Evolutionary conservation across 2,113 vertebrate species (phyloP), one percentile per base, ranked within the genome.

Genomic region (Brachypteracias leptosomus): DNA sequence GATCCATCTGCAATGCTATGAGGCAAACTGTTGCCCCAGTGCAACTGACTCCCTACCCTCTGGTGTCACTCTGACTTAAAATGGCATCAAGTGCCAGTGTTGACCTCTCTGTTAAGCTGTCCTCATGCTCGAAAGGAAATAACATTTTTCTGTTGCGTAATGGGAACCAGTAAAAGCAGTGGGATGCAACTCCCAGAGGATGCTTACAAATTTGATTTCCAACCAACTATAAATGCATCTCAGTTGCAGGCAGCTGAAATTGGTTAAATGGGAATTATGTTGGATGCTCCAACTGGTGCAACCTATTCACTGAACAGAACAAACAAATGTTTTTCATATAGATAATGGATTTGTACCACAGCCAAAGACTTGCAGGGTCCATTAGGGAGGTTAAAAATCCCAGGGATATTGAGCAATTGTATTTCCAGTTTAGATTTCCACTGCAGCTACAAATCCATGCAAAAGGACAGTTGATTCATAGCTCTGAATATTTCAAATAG

Each of bases 321-420:
- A 81, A 95, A 93, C 33, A 91, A 91, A 94, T 42, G 71, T 44
- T 89, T 92, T 73, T 65, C 63, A 49, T 79, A 92, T 29, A 88
- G 94, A 88, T 79, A 93, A 85, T 70, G 57, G 58, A 68, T 74
- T 61, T 89, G 54, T 89, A 91, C 9, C 18, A 66, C 58, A 68
- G 81, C 57, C 85, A 94, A 87, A 89, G 54, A 70, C n/a, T 85
- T 88, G 20, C 85, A 76, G n/a, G 88, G 47, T 84, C 84, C 70
- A 82, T 40, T 21, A 29, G 28, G 24, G 40, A 82, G 58, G 58
- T 72, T 79, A 75, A 92, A 92, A 94, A 79, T 52, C 49, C 65
- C 77, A 67, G 36, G 22, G 54, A 79, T 72, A 70, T 91, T 85
- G 68, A 65, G 31, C 47, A 65, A 72, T 76, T 78, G 25, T 71